These are phyloP conservation scores for Brienomyrus longianalis DNA, from an alignment of 2,113 vertebrate genomes.

Conservation along the genomic window DNA sequence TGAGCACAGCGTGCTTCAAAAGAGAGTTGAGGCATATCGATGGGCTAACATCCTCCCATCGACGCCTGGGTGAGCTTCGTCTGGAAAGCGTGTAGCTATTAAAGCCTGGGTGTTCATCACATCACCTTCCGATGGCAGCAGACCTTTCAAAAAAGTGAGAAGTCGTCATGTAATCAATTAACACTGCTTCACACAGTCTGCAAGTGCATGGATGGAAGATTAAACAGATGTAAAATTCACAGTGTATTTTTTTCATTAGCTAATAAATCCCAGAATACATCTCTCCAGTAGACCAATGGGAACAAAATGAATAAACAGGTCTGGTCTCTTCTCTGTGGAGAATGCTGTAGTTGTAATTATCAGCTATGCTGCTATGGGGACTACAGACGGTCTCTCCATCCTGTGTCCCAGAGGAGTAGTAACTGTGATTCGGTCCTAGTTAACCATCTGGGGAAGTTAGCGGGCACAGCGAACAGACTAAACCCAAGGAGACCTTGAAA, in stretches of 20 bases:
- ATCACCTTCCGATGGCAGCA: neutral
- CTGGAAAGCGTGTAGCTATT: neutral
- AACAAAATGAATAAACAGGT: constrained; percentile 6
- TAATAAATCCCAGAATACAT: constrained; percentile 15
- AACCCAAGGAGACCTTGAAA: neutral
- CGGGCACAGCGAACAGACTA: neutral
- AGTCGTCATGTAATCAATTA: constrained; percentile 5
- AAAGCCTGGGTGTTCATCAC: neutral
- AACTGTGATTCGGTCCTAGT: neutral
- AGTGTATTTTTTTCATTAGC: constrained; percentile 6
- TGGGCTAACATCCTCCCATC: neutral
- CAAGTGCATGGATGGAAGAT: neutral
- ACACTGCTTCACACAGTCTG: neutral
- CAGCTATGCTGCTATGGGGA: neutral
- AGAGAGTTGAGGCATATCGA: constrained; percentile 5
- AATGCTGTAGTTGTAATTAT: neutral
- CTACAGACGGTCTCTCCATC: neutral
- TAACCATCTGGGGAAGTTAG: neutral
- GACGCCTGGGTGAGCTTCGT: neutral
- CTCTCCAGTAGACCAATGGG: constrained; percentile 3
- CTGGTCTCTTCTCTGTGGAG: constrained; percentile 7
- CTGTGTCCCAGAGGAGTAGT: neutral
- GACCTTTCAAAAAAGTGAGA: neutral
- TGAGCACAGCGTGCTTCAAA: neutral
- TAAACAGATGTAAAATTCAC: constrained; percentile 1